phyloP scores from a whole-genome alignment of 2,888 invertebrate genomes.

The Esperia sulphurella region DNA sequence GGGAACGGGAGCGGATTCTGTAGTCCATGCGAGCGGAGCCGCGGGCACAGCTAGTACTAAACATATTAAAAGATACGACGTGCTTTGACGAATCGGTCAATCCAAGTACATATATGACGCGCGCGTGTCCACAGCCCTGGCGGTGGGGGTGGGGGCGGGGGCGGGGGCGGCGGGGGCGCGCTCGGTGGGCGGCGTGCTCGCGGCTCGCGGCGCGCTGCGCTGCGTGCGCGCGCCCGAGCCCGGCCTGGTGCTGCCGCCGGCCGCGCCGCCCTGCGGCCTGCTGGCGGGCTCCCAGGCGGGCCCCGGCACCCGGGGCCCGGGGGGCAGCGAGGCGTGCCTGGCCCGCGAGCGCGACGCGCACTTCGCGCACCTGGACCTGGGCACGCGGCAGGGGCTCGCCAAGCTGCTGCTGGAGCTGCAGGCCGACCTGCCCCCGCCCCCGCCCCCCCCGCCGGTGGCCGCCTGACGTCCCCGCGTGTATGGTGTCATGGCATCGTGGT shows the following conservation, averaged over 20 bases:
- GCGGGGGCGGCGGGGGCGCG: slow-evolving; percentile 17
- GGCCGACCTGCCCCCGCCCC: slow-evolving; percentile 23
- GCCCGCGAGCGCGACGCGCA: slow-evolving; percentile 17
- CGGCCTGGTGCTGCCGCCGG: slow-evolving; percentile 67
- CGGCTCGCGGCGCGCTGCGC: slow-evolving; percentile 81
- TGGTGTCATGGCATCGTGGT: no score
- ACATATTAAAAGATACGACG: no score
- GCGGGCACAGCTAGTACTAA: no score
- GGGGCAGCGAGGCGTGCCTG: slow-evolving; percentile 16
- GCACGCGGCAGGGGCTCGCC: slow-evolving; percentile 76
- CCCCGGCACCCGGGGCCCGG: slow-evolving; percentile 27
- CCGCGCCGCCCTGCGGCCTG: slow-evolving; percentile 17
- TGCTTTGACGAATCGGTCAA: no score
- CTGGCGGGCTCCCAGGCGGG: no score
- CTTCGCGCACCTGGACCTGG: slow-evolving; percentile 43
- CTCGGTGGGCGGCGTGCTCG: slow-evolving; percentile 24
- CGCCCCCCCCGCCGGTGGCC: slow-evolving; percentile 34
- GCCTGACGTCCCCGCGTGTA: no score
- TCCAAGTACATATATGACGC: no score
- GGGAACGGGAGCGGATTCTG: no score
- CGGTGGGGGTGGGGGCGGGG: slow-evolving; percentile 22
- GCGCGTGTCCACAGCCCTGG: slow-evolving; percentile 20
- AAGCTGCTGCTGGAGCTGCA: slow-evolving; percentile 71
- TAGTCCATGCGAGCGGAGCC: no score
- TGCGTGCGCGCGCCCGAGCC: slow-evolving; percentile 90